Base-by-base conservation (phyloP, 2,113 vertebrate species). In the Pipra filicauda region DNA sequence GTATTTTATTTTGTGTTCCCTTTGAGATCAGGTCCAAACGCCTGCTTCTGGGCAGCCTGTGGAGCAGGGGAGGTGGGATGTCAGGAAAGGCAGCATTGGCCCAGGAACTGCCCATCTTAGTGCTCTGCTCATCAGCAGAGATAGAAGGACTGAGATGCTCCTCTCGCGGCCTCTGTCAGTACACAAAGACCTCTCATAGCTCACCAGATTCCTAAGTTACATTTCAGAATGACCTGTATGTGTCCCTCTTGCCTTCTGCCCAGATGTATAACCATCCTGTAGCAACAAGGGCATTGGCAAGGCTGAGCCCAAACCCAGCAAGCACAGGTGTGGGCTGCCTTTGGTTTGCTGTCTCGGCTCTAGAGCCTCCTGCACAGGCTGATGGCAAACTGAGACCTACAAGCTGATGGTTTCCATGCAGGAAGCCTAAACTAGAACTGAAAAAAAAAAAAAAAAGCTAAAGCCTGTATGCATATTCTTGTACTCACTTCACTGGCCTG, bases 121-220 rank as follows among this genome's bases (percentile, higher is more conserved):
- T 66, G 41, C 48, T 41, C 4, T 61, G 33, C 9, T 57, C 12
- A 27, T 31, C 54, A n/a, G 43, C 49, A 33, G 69, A 28, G 30
- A 6, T 23, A 16, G 20, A 37, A 76, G 21, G 54, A 31, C 37
- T 41, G 43, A 66, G 58, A 6, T 62, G 55, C 10, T 85, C 23
- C 44, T 57, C 26, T 30, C 52, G n/a, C 39, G 8, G n/a, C 3
- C 52, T 39, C 6, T 28, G 61, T 28, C 39, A 35, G 21, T 52
- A 35, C 31, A 62, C 12, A 4, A 58, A 71, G 28, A 66, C 19
- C 12, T 75, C 37, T 82, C 0, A 0, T 15, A 55, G 35, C n/a
- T 43, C 18, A 27, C 30, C 28, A 37, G 24, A 30, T 39, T 27
- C 39, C 43, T 6, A 59, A 61, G 4, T 73, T 23, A 3, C 16